phyloP scores from a whole-genome alignment of 1,140 invertebrate genomes.

The Pseudomyrmex cubaensis region DNA sequence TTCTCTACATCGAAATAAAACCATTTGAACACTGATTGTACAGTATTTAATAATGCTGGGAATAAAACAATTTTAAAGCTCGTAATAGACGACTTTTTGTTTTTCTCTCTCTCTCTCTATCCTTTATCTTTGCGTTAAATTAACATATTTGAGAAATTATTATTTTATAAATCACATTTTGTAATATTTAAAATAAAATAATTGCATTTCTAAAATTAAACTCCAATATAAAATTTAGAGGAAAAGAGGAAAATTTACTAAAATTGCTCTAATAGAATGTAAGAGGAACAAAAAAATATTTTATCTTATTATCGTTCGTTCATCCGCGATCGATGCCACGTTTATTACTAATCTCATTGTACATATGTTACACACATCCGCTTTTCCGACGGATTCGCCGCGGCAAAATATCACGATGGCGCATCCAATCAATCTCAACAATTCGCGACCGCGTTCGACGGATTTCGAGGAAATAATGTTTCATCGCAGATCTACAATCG shows the following conservation, averaged over 20 bases:
- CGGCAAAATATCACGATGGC: background rate
- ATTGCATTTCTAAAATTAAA: no score
- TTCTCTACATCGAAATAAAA: constrained; percentile 73
- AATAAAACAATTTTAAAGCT: constrained; percentile 38
- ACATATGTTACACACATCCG: background rate
- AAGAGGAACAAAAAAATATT: constrained; percentile 45
- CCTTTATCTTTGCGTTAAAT: no score
- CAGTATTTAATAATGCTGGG: constrained; percentile 32
- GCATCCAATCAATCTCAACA: background rate
- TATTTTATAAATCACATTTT: no score
- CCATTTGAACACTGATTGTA: constrained; percentile 29
- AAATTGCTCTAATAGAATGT: constrained; percentile 57
- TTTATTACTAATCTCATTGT: constrained; percentile 45
- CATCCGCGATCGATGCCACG: constrained; percentile 8
- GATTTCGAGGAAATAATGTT: constrained; percentile 48
- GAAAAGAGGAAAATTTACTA: constrained; percentile 41
- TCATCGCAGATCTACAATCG: constrained; percentile 24
- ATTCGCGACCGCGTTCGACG: constrained; percentile 1
- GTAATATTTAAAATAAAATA: no score
- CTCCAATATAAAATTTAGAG: no score
- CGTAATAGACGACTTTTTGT: background rate
- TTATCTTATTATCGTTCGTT: constrained; percentile 20
- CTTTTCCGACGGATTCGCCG: background rate
- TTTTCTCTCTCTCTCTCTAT: no score
- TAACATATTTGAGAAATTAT: no score